Percentiles rank a stretch among this genome's conserved stretches.
Conservation (phyloP, 1,140 invertebrate species). For the Drosophila burlai region DNA sequence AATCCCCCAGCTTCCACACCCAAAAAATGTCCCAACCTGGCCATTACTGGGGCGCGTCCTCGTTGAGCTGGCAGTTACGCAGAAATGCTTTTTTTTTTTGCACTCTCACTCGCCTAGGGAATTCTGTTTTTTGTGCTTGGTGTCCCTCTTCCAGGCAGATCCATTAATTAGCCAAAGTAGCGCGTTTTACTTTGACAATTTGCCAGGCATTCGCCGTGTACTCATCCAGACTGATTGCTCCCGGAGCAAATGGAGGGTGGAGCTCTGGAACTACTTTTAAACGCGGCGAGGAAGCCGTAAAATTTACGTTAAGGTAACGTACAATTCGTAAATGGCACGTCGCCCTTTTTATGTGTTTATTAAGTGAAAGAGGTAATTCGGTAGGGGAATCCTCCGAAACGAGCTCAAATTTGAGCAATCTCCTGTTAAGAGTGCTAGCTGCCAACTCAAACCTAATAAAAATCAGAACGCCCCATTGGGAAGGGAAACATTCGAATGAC, state of each 20-base stretch:
- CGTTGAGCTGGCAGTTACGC: slow-evolving; percentile 31
- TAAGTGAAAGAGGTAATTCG: slow-evolving; percentile 39
- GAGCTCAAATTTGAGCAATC: not conserved
- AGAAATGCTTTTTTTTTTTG: slow-evolving; percentile 29
- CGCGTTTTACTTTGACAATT: slow-evolving; percentile 62
- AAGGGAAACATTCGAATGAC: not conserved
- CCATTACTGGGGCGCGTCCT: slow-evolving; percentile 63
- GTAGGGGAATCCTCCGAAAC: not conserved
- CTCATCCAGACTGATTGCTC: slow-evolving; percentile 35
- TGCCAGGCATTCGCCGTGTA: slow-evolving; percentile 22
- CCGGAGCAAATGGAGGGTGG: slow-evolving; percentile 10
- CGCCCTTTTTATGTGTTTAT: slow-evolving; percentile 44
- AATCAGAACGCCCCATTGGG: slow-evolving; percentile 31
- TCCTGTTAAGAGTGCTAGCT: slow-evolving; percentile 43
- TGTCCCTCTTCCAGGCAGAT: slow-evolving; percentile 31
- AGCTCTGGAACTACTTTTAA: slow-evolving; percentile 37
- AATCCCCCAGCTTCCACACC: slow-evolving; percentile 33
- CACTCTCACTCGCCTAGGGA: slow-evolving; percentile 38
- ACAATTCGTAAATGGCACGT: slow-evolving; percentile 20
- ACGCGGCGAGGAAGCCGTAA: slow-evolving; percentile 33
- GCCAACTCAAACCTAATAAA: slow-evolving; percentile 64
- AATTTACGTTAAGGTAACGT: slow-evolving; percentile 15
- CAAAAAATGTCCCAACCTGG: slow-evolving; percentile 25
- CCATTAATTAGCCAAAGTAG: slow-evolving; percentile 71
- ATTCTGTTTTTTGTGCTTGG: slow-evolving; percentile 4